A percentile compares a stretch with the other conserved stretches of the same genome.
phyloP scores from a whole-genome alignment of 2,888 invertebrate species.

The Xestoiulus laeticollis region DNA sequence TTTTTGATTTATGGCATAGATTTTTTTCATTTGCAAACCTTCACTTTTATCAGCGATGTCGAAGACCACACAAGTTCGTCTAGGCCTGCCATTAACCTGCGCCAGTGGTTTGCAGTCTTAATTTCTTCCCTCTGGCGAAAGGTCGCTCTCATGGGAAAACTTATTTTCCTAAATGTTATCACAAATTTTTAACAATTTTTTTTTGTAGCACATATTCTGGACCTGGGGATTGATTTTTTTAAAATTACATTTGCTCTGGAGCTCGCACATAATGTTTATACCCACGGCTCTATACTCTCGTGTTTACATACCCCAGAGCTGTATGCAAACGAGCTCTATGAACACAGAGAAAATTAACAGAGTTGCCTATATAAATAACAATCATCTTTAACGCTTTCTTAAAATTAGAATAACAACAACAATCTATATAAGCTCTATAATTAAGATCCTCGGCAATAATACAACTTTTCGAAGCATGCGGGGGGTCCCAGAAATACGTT shows the following conservation, averaged over 20 bases:
- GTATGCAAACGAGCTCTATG: background rate
- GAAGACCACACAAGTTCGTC: slow-evolving; percentile 11
- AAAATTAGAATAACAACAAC: too few relatives aligned
- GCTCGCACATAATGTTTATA: background rate
- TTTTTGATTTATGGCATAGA: slow-evolving; percentile 4
- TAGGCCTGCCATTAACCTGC: slow-evolving; percentile 11
- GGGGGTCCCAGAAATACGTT: too few relatives aligned
- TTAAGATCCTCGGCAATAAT: too few relatives aligned
- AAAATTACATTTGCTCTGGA: background rate
- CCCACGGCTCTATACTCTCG: background rate
- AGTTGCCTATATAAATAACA: too few relatives aligned
- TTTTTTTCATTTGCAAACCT: background rate
- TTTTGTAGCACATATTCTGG: background rate
- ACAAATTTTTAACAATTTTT: background rate
- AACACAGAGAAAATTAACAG: too few relatives aligned
- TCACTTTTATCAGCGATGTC: background rate
- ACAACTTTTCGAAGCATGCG: too few relatives aligned
- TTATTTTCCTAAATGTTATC: background rate
- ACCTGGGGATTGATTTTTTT: background rate
- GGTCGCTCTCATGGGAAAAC: background rate
- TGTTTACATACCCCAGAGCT: background rate
- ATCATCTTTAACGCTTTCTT: too few relatives aligned
- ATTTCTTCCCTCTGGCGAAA: slow-evolving; percentile 3
- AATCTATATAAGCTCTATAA: too few relatives aligned
- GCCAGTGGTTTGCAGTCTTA: slow-evolving; percentile 3